Conservation (phyloP, 2,888 invertebrate genomes). For the Eupelmus urozonus region DNA sequence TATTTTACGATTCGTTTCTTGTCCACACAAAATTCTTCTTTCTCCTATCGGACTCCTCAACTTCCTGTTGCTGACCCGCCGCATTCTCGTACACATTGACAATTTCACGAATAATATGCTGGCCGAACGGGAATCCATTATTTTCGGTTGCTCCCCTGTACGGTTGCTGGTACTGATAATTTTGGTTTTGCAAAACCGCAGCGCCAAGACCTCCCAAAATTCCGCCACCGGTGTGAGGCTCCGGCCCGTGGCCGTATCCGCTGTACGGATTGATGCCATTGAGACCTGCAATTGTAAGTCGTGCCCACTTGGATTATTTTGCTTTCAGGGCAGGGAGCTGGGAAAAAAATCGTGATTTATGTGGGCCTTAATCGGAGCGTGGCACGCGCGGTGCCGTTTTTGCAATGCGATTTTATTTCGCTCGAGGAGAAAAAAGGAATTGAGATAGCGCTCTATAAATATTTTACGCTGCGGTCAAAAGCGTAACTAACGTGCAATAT, state of each 20-base stretch:
- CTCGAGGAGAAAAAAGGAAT: constrained; percentile 3
- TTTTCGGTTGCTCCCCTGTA: constrained; percentile 60
- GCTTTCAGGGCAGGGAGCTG: not conserved
- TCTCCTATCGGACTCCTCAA: constrained; percentile 58
- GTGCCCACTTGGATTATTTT: not conserved
- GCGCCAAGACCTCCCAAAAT: constrained; percentile 8
- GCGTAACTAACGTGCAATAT: not conserved
- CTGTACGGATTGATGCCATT: constrained; percentile 53
- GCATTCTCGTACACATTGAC: constrained; percentile 72
- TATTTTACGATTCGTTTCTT: constrained; percentile 47
- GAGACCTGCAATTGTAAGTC: constrained; percentile 51
- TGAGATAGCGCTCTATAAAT: constrained; percentile 25
- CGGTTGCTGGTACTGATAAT: constrained; percentile 61
- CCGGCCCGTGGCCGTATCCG: constrained; percentile 46
- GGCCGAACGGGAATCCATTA: constrained; percentile 49
- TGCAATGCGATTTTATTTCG: constrained; percentile 5
- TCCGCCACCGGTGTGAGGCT: not conserved
- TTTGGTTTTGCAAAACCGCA: constrained; percentile 29
- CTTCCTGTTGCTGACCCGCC: constrained; percentile 55
- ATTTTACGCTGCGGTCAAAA: constrained; percentile 18
- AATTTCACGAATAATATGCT: constrained; percentile 72
- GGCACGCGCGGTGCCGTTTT: not conserved
- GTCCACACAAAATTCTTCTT: constrained; percentile 71
- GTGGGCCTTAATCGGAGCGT: constrained; percentile 46
- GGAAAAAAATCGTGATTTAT: constrained; percentile 38